phyloP scores from a whole-genome alignment of 2,113 vertebrate genomes.

The Anolis carolinensis region DNA sequence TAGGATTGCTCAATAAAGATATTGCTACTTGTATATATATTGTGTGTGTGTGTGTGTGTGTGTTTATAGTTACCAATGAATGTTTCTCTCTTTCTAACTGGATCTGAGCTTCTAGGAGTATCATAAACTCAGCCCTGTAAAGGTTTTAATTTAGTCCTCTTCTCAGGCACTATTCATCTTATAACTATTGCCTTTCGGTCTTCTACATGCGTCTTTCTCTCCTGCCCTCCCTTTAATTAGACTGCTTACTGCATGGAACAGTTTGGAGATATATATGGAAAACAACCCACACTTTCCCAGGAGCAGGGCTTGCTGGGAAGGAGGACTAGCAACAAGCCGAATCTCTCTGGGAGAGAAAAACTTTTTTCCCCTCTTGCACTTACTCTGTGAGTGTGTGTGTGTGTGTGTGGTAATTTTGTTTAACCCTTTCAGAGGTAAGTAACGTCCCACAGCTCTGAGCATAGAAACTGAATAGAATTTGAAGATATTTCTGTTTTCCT shows the following conservation, averaged over 20 bases:
- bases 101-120: constrained; percentile 29
- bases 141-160: constrained; percentile 61
- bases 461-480: not conserved
- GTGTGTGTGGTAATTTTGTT: constrained; percentile 13
- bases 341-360: constrained; percentile 44
- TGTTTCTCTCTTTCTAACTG: not conserved
- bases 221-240: constrained; percentile 73
- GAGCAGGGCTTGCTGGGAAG: constrained; percentile 65
- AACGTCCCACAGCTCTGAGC: not conserved
- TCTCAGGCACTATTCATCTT: constrained; percentile 37
- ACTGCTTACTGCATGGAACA: constrained; percentile 77
- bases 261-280: constrained; percentile 80
- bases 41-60: not conserved
- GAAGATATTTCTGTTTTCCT: not conserved
- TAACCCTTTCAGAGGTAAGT: constrained; percentile 38
- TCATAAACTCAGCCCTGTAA: not conserved
- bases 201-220: constrained; percentile 49
- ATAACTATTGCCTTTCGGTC: constrained; percentile 60
- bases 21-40: too few relatives aligned
- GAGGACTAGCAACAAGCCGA: constrained; percentile 49
- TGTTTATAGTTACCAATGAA: constrained; percentile 41
- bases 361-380: constrained; percentile 58
- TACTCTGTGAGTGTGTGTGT: constrained; percentile 33
- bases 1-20: too few relatives aligned
- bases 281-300: constrained; percentile 76